These are phyloP conservation scores for Darevskia mixta DNA, from an alignment of 2,797 vertebrate species.

Conservation along the genomic window DNA sequence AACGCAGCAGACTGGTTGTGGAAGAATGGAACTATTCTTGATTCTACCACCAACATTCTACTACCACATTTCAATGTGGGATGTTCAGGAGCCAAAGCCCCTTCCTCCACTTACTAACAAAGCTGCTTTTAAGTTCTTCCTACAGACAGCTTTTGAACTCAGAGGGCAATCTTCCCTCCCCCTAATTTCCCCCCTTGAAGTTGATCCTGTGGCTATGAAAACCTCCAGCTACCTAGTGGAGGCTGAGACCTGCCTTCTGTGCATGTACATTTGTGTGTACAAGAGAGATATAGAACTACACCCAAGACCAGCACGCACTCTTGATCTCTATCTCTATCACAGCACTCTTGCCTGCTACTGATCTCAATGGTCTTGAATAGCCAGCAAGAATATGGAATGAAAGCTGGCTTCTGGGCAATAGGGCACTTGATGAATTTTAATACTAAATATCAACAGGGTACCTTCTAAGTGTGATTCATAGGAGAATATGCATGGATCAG, in stretches of 20 bases:
- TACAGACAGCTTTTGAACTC: no score
- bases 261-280: no score
- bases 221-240: background rate
- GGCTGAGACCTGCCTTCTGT: background rate
- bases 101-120: no score
- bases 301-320: background rate
- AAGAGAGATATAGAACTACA: background rate
- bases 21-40: no score
- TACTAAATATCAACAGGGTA: background rate
- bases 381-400: background rate
- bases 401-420: background rate
- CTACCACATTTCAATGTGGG: no score
- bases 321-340: background rate
- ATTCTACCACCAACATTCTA: no score
- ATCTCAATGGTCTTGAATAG: background rate
- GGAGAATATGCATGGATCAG: background rate
- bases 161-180: no score
- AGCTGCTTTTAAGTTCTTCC: no score
- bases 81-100: no score
- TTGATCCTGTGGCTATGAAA: background rate
- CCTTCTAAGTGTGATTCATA: background rate
- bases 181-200: background rate
- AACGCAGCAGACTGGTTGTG: no score
- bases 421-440: background rate
- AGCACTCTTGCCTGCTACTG: background rate